Evolutionary conservation across 92 coral and sea anemone genomes (phyloP).

Genomic region (Phenganax marumi): DNA sequence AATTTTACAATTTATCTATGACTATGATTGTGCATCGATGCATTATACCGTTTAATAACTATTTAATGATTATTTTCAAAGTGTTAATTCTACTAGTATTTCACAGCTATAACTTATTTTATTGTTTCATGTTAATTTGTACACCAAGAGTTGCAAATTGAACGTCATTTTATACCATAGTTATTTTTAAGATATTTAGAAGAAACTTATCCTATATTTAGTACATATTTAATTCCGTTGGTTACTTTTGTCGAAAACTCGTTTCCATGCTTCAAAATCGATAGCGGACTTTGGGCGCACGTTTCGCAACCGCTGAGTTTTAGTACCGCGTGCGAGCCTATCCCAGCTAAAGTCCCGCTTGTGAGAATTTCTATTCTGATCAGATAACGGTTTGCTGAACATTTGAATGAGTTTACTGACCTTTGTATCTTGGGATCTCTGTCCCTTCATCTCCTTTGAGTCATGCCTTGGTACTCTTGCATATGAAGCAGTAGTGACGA

Average conservation of each 20-base stretch:
- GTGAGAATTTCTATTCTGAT: slow-evolving; percentile 9
- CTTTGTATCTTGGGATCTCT: slow-evolving; percentile 20
- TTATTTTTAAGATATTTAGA: no score
- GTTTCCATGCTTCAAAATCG: slow-evolving; percentile 36
- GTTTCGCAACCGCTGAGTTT: slow-evolving; percentile 27
- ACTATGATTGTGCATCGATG: no score
- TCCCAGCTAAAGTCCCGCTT: slow-evolving; percentile 17
- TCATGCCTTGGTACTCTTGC: slow-evolving; percentile 28
- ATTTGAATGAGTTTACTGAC: slow-evolving; percentile 32
- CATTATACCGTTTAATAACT: no score
- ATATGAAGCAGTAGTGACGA: slow-evolving; percentile 32
- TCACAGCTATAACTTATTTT: no score
- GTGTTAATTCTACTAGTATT: no score
- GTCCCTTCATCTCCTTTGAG: background rate
- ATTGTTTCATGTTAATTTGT: no score
- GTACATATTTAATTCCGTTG: background rate
- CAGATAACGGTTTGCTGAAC: background rate
- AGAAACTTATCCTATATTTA: background rate
- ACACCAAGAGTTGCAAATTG: no score
- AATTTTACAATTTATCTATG: no score
- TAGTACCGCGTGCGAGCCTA: slow-evolving; percentile 10
- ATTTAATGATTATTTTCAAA: no score
- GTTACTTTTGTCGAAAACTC: slow-evolving; percentile 1
- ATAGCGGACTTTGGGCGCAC: slow-evolving; percentile 41
- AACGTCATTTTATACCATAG: no score